A percentile compares a stretch with the other conserved stretches of the same genome.
Evolutionary conservation across 2,888 invertebrate genomes (phyloP).

Genomic region (Leptopilina drosophilae): DNA sequence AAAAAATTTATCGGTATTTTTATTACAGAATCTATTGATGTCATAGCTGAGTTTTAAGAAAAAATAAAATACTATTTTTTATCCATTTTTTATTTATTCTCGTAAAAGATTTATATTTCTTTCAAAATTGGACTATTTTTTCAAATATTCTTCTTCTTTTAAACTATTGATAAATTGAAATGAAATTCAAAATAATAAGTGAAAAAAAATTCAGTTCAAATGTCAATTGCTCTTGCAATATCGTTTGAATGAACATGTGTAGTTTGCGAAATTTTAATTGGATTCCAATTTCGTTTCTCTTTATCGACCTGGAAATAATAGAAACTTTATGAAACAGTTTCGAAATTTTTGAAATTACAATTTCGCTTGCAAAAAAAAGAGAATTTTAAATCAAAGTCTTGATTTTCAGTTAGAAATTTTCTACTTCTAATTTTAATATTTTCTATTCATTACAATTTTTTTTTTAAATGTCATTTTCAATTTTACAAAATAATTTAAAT

Average conservation of each 20-base stretch:
- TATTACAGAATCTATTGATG: slow-evolving; percentile 5
- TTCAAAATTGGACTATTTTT: too few species aligned
- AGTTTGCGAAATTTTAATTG: slow-evolving; percentile 62
- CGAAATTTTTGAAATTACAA: neutral
- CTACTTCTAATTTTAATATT: too few species aligned
- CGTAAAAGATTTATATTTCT: neutral
- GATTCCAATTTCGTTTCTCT: slow-evolving; percentile 43
- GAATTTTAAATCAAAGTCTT: neutral
- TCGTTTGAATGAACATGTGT: slow-evolving; percentile 56
- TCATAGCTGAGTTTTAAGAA: too few species aligned
- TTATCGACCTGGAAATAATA: slow-evolving; percentile 23
- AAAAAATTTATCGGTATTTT: slow-evolving; percentile 12
- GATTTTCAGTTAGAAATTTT: neutral
- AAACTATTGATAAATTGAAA: neutral
- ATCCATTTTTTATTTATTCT: neutral
- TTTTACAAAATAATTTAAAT: too few species aligned
- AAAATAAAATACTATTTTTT: neutral
- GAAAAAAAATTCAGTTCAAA: slow-evolving; percentile 35
- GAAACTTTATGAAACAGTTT: slow-evolving; percentile 3
- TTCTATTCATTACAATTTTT: too few species aligned
- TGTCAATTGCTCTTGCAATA: slow-evolving; percentile 61
- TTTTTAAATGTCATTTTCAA: too few species aligned
- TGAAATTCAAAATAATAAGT: slow-evolving; percentile 12
- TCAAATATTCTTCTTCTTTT: too few species aligned
- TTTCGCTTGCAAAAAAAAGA: neutral